These are phyloP conservation scores for Cercocebus atys DNA, from an alignment of 2,113 vertebrate species.

Conservation along the genomic window DNA sequence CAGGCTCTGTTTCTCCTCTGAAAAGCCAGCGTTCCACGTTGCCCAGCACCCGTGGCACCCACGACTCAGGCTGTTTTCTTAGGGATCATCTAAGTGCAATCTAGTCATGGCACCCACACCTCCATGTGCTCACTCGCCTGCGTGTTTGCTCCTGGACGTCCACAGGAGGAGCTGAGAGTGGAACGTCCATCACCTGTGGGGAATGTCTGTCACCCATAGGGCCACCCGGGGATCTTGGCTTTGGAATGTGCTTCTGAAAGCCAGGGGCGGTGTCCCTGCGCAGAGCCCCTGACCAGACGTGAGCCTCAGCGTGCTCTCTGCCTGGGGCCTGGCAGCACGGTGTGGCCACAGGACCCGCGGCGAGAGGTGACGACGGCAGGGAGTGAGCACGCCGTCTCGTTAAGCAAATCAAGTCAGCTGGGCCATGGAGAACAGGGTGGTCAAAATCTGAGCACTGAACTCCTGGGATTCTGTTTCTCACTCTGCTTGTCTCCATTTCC, in stretches of 20 bases:
- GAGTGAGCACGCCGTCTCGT: accelerated
- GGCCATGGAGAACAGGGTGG: accelerated
- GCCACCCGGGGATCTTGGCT: accelerated
- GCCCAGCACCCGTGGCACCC: background rate
- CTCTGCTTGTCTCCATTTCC: background rate
- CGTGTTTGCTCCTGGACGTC: too few relatives aligned
- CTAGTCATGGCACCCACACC: accelerated
- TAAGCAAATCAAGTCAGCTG: accelerated
- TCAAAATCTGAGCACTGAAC: accelerated
- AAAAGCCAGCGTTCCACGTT: accelerated
- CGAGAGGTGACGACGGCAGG: too few relatives aligned
- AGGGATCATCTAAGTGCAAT: accelerated
- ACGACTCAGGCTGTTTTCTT: background rate
- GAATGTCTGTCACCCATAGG: too few relatives aligned
- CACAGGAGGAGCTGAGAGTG: too few relatives aligned
- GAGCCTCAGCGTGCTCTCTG: background rate
- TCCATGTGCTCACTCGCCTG: accelerated
- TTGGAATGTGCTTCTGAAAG: accelerated
- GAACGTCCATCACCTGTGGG: too few relatives aligned
- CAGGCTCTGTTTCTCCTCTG: background rate
- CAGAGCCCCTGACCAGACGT: accelerated
- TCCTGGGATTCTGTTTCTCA: background rate
- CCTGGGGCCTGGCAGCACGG: background rate
- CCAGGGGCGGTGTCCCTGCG: accelerated
- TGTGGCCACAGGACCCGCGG: too few relatives aligned